phyloP scores from a whole-genome alignment of 2,113 vertebrate genomes.

The Platichthys flesus region DNA sequence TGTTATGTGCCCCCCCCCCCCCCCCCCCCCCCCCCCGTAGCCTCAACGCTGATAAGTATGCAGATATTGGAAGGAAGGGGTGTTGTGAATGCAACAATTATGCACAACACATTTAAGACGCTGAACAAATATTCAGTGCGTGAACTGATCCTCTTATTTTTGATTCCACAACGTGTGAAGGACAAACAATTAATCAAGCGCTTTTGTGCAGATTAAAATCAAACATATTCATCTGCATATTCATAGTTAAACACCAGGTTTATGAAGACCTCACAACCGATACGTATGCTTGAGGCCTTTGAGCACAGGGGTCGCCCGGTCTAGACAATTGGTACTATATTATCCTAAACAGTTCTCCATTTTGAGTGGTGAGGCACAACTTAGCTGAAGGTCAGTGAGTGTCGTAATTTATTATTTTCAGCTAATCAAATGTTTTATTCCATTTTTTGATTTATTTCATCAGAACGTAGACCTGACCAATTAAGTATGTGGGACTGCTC shows the following conservation, averaged over 20 bases:
- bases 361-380: not conserved
- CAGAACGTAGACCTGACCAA: not conserved
- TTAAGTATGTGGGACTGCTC: not conserved
- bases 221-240: not conserved
- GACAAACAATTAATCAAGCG: constrained; percentile 1
- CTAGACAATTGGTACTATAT: not conserved
- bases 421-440: not conserved
- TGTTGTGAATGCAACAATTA: constrained; percentile 49
- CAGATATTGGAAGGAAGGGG: constrained; percentile 44
- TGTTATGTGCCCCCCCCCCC: constrained; percentile 77
- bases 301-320: not conserved
- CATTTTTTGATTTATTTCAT: not conserved
- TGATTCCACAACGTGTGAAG: constrained; percentile 8
- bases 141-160: constrained; percentile 9
- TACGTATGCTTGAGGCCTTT: too few relatives aligned
- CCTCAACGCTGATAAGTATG: constrained; percentile 59
- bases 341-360: not conserved
- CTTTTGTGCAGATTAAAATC: not conserved
- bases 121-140: constrained; percentile 30
- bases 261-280: not conserved
- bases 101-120: constrained; percentile 31
- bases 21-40: constrained; percentile 77
- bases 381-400: too few relatives aligned
- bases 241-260: too few relatives aligned
- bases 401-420: too few relatives aligned